A percentile compares a stretch with the other conserved stretches of the same genome.
These are phyloP conservation scores for Diplosoma virens DNA, from an alignment of 23 tunicate genomes.

Conservation along the genomic window DNA sequence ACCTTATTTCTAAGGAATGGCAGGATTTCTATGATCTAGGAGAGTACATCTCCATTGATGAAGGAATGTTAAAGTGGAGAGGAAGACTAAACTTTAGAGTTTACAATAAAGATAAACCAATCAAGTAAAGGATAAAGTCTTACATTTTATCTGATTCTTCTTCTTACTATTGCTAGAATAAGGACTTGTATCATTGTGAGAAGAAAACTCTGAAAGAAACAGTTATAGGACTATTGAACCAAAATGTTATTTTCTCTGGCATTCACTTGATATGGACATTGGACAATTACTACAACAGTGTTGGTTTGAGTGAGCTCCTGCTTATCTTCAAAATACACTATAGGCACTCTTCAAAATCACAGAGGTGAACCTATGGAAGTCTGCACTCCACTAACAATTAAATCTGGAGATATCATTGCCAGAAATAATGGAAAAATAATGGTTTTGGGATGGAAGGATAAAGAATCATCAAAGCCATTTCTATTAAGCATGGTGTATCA, in stretches of 20 bases:
- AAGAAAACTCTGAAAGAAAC: conserved; percentile 22
- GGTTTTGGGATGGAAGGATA: conserved; percentile 13
- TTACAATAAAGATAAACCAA: conserved; percentile 35
- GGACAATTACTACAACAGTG: conserved; percentile 39
- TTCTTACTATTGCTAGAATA: conserved; percentile 22
- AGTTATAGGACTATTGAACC: conserved; percentile 2
- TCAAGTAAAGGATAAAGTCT: conserved; percentile 32
- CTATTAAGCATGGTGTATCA: conserved; percentile 11
- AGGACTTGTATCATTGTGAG: conserved; percentile 11
- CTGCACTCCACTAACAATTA: not conserved
- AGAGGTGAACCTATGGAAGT: conserved; percentile 26
- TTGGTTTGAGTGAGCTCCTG: conserved; percentile 9
- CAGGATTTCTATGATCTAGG: not conserved
- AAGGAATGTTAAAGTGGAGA: not conserved
- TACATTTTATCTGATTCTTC: conserved; percentile 28
- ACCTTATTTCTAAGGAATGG: not conserved
- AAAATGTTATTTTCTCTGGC: no score
- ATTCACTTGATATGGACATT: not conserved
- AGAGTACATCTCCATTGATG: not conserved
- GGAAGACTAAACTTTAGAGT: not conserved
- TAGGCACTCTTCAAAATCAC: conserved; percentile 3
- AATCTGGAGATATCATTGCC: not conserved
- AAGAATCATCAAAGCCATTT: conserved; percentile 28
- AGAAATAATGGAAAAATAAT: conserved; percentile 13
- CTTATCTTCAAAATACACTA: conserved; percentile 5